A percentile compares a stretch with the other conserved stretches of the same genome.
phyloP scores from a whole-genome alignment of 2,888 invertebrate genomes.

The Heliconius sara region DNA sequence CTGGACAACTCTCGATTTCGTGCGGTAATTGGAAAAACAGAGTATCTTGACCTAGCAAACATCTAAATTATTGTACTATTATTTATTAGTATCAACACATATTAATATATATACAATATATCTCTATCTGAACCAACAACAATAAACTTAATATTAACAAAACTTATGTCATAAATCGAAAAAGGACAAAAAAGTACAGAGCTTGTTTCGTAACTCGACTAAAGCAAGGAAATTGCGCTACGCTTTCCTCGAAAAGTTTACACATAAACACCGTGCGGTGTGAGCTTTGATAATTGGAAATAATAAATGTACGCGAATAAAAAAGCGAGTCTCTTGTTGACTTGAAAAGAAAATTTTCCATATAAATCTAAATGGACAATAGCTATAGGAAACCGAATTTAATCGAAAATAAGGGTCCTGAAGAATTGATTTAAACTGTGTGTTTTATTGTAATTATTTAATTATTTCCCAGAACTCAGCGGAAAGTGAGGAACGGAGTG shows the following conservation, averaged over 20 bases:
- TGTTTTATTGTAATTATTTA: neutral
- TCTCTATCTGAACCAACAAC: neutral
- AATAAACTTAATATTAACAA: constrained; percentile 10
- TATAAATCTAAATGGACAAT: constrained; percentile 23
- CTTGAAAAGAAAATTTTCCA: constrained; percentile 13
- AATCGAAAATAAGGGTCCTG: neutral
- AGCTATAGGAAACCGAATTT: neutral
- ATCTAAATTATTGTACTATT: no score
- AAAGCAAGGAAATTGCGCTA: constrained; percentile 39
- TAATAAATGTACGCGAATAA: constrained; percentile 10
- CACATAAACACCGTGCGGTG: constrained; percentile 30
- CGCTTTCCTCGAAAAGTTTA: constrained; percentile 33
- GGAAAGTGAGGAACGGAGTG: no score
- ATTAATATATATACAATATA: neutral
- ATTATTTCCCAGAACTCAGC: no score
- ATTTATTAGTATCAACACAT: neutral
- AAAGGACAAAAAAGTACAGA: constrained; percentile 56
- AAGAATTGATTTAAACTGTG: neutral
- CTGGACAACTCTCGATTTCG: no score
- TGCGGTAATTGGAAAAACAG: no score
- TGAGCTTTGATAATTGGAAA: constrained; percentile 15
- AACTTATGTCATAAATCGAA: constrained; percentile 67
- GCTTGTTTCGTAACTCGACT: constrained; percentile 44
- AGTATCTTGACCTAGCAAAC: no score
- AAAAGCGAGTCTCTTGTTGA: neutral